Percentiles rank a stretch among this genome's conserved stretches.
Evolutionary conservation across 1,140 invertebrate genomes (phyloP).

Genomic region (Coboldia fuscipes): DNA sequence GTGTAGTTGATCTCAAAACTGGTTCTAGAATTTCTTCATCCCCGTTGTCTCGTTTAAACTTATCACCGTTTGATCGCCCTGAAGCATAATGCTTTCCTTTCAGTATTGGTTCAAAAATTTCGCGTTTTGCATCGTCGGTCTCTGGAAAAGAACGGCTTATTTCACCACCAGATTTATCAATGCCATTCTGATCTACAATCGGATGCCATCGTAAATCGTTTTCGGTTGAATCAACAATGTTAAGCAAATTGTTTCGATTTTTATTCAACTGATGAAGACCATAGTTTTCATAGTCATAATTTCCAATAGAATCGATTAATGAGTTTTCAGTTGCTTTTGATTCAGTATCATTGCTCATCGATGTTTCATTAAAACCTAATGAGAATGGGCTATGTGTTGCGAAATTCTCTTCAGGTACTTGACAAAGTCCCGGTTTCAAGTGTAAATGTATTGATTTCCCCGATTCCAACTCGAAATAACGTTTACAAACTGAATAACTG

Average conservation of each 20-base stretch:
- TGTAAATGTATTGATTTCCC: conserved; percentile 45
- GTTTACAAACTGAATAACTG: conserved; percentile 58
- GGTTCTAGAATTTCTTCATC: conserved; percentile 45
- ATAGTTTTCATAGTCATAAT: too few relatives aligned
- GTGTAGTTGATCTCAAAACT: conserved; percentile 34
- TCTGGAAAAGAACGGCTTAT: conserved; percentile 36
- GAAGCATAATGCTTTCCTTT: conserved; percentile 9
- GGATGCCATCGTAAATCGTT: conserved; percentile 28
- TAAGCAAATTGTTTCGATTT: too few relatives aligned
- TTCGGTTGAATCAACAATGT: too few relatives aligned
- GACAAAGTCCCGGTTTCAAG: conserved; percentile 55
- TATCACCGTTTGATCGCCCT: conserved; percentile 9
- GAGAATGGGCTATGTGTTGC: conserved; percentile 1
- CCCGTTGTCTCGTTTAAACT: conserved; percentile 20
- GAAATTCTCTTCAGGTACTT: conserved; percentile 24
- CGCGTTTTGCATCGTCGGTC: too few relatives aligned
- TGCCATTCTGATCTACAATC: conserved; percentile 22
- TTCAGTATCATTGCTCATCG: too few relatives aligned
- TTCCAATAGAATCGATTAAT: too few relatives aligned
- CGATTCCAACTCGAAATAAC: conserved; percentile 48
- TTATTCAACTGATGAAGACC: too few relatives aligned
- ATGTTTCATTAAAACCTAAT: background rate
- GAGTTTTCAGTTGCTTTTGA: too few relatives aligned
- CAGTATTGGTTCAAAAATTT: conserved; percentile 21
- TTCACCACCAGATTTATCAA: too few relatives aligned